A percentile compares a stretch with the other conserved stretches of the same genome.
These are phyloP conservation scores for Conus betulinus DNA, from an alignment of 1,140 invertebrate genomes.

Conservation along the genomic window DNA sequence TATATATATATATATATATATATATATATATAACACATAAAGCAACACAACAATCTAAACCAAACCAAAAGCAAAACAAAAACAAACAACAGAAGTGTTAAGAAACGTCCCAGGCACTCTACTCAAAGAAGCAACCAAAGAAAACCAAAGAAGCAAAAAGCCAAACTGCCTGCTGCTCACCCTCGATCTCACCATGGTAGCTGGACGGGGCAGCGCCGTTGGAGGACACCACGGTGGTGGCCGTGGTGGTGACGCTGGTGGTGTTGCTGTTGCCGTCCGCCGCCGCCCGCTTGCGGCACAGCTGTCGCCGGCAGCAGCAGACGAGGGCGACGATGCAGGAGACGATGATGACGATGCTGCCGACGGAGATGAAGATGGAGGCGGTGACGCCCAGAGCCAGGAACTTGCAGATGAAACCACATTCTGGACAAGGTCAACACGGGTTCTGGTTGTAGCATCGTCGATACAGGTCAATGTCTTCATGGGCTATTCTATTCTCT, in stretches of 20 bases:
- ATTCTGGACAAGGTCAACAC: slow-evolving; percentile 44
- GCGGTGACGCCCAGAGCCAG: slow-evolving; percentile 66
- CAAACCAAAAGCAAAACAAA: not conserved
- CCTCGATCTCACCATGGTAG: slow-evolving; percentile 30
- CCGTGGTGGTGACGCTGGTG: slow-evolving; percentile 30
- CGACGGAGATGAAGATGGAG: slow-evolving; percentile 67
- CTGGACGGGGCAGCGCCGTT: slow-evolving; percentile 25
- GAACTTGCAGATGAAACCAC: slow-evolving; percentile 60
- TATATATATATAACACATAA: too few species aligned
- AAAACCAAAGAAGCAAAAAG: slow-evolving; percentile 1
- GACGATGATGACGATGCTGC: slow-evolving; percentile 65
- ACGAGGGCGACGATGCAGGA: slow-evolving; percentile 62
- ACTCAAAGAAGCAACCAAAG: not conserved
- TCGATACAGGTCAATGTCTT: too few species aligned
- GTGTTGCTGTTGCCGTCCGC: slow-evolving; percentile 34
- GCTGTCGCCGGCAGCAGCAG: slow-evolving; percentile 60
- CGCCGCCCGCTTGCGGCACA: slow-evolving; percentile 61
- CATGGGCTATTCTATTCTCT: too few species aligned
- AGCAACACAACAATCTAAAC: not conserved
- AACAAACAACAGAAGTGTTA: not conserved
- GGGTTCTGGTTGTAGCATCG: too few species aligned
- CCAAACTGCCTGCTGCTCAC: slow-evolving; percentile 26
- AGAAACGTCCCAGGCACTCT: not conserved
- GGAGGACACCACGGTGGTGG: slow-evolving; percentile 32
- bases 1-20: too few species aligned